Percentiles rank a stretch among this genome's conserved stretches.
Conservation (phyloP, 2,797 vertebrate species). For the Lepus oiostolus region DNA sequence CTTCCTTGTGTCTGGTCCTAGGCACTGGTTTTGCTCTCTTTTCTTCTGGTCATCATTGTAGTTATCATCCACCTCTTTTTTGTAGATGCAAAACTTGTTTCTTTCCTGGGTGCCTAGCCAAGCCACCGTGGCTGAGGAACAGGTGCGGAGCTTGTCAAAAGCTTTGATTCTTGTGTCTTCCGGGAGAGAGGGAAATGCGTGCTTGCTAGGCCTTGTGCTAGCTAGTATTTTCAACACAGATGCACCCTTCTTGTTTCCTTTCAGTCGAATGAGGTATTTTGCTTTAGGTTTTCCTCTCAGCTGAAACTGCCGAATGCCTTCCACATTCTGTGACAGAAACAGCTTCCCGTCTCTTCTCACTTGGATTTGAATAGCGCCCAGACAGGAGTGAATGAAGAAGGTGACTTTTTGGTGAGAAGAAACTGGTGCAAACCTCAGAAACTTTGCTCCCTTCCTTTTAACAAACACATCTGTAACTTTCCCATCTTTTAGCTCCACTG, state of each 20-base stretch:
- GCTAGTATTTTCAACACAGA: conserved; percentile 96
- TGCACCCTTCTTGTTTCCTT: conserved; percentile 95
- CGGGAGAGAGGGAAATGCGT: conserved; percentile 96
- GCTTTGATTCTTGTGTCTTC: conserved; percentile 98
- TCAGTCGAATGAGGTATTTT: conserved; percentile 95
- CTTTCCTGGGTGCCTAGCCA: conserved; percentile 99
- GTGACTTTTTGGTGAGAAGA: conserved; percentile 97
- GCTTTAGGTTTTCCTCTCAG: conserved; percentile 97
- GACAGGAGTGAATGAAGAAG: conserved; percentile 95
- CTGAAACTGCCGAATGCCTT: conserved; percentile 96
- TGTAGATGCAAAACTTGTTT: conserved; percentile 99
- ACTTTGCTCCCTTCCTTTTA: conserved; percentile 95
- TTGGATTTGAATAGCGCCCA: conserved; percentile 95
- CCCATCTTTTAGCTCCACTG: conserved; percentile 95
- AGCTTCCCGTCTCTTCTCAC: conserved; percentile 96
- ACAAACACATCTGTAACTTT: conserved; percentile 96
- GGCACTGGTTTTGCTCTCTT: conserved; percentile 96
- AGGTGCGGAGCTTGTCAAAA: conserved; percentile 98
- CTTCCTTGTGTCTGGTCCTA: conserved; percentile 95
- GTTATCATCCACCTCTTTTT: conserved; percentile 93
- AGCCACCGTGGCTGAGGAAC: conserved; percentile 95
- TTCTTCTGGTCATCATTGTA: conserved; percentile 95
- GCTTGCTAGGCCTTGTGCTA: conserved; percentile 95
- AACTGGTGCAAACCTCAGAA: conserved; percentile 95
- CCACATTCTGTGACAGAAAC: conserved; percentile 95